Percentiles rank a stretch among this genome's conserved stretches.
Evolutionary conservation across 2,797 vertebrate species (phyloP).

Genomic region (Peromyscus nudipes): DNA sequence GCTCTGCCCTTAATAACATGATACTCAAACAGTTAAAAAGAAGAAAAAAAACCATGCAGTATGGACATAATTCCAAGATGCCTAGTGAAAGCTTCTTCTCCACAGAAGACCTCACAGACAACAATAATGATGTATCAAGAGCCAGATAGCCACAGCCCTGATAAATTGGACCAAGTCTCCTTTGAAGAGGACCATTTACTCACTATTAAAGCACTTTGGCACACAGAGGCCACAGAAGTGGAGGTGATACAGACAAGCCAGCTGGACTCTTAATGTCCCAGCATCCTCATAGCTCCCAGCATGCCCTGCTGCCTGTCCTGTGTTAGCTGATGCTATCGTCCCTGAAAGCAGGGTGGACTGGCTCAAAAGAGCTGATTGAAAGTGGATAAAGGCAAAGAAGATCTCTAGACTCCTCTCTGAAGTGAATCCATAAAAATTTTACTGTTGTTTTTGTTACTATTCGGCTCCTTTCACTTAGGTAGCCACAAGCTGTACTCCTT

Average conservation of each 20-base stretch:
- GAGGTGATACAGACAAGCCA: background rate
- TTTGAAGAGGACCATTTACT: background rate
- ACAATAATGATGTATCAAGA: background rate
- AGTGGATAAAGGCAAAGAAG: conserved; percentile 47
- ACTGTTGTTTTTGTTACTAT: conserved; percentile 63
- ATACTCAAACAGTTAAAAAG: background rate
- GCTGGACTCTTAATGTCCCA: background rate
- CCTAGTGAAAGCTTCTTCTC: background rate
- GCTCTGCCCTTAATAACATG: background rate
- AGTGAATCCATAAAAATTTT: conserved; percentile 68
- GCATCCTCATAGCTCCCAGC: background rate
- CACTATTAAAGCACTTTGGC: background rate
- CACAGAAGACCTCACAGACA: background rate
- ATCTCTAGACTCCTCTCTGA: conserved; percentile 25
- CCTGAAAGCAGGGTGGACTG: background rate
- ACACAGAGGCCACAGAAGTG: background rate
- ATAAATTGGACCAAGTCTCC: background rate
- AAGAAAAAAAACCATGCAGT: background rate
- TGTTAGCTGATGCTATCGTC: conserved; percentile 31
- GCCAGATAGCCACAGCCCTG: background rate
- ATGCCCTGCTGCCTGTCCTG: rapidly evolving
- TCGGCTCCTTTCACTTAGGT: conserved; percentile 50
- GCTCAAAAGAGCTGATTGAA: background rate
- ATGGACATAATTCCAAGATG: conserved; percentile 6
- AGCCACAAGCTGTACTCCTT: background rate